Base-by-base conservation (phyloP, 1,140 invertebrate species). In the Meloidogyne hapla region DNA sequence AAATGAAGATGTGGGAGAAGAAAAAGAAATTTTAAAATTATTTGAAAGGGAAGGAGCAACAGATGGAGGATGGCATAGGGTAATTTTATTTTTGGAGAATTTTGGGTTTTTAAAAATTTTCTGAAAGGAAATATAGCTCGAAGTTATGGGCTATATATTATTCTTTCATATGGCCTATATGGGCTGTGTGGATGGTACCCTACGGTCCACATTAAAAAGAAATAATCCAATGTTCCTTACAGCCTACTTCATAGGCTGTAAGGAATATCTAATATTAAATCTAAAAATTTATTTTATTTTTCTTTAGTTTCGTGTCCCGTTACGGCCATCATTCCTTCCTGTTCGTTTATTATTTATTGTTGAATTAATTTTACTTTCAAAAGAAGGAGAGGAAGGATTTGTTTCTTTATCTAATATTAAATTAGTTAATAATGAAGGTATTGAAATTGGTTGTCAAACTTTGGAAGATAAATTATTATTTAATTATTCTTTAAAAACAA, bases 391-490 rank as follows among this genome's bases (percentile, higher is more conserved):
- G 13, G 69, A 42, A 28, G 48, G 21, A 65, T 77, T 77, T 62
- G 67, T 77, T 21, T 68, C 76, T 23, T 21, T 77, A 25, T 77
- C 76, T 6, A 77, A 77, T 42, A 56, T 68, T 10, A 65, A 68
- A 28, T 48, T 77, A 38, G 75, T 77, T 13, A 76, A 77, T 75
- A 68, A 62, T 25, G 64, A 77, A 40, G 71, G 66, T 8, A 42
- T 77, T 23, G 76, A 77, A 75, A 25, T 77, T 25, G 76, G 40
- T 18, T 77, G 76, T 62, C 75, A 77, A 25, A 74, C 69, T 26
- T 15, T 42, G 56, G 71, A 42, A 25, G 71, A 64, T 18, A 64
- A 28, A 25, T 25, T 15, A 40, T 3, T 21, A 15, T 6, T 56
- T n/a, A 48, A 70, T 38, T n/a, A 6, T 28, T 15, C 4, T n/a